These are phyloP conservation scores for Xestobium rufovillosum DNA, from an alignment of 2,888 invertebrate species.

Conservation along the genomic window DNA sequence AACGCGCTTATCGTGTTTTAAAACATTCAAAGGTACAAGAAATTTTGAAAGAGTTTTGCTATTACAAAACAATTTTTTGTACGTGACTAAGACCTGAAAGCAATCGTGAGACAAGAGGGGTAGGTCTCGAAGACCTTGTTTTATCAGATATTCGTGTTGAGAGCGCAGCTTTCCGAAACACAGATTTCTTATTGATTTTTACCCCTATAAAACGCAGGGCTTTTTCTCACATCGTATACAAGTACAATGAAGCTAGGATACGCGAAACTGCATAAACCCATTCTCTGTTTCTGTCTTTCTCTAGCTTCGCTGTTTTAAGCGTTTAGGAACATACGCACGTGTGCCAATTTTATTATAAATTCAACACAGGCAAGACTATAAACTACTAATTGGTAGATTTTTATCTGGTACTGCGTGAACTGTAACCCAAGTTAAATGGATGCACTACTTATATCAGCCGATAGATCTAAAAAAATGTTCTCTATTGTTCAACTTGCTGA, in stretches of 20 bases:
- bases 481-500: too few relatives aligned
- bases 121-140: slow-evolving; percentile 6
- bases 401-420: slow-evolving; percentile 40
- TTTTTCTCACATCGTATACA: slow-evolving; percentile 21
- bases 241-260: slow-evolving; percentile 14
- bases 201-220: slow-evolving; percentile 30
- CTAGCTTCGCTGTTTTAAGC: neutral
- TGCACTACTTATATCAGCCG: slow-evolving; percentile 36
- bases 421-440: slow-evolving; percentile 35
- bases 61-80: too few relatives aligned
- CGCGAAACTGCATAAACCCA: slow-evolving; percentile 18
- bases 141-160: slow-evolving; percentile 38
- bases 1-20: too few relatives aligned
- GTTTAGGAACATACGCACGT: neutral
- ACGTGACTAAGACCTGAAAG: too few relatives aligned
- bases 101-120: too few relatives aligned
- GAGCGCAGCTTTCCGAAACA: slow-evolving; percentile 32
- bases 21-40: too few relatives aligned
- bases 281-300: slow-evolving; percentile 19
- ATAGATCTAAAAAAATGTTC: too few relatives aligned
- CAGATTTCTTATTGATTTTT: slow-evolving; percentile 34
- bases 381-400: slow-evolving; percentile 42
- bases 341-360: slow-evolving; percentile 3
- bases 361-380: slow-evolving; percentile 31
- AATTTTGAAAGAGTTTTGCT: too few relatives aligned